Evolutionary conservation across 2,113 vertebrate species (phyloP).

Genomic region (Otocyon megalotis): DNA sequence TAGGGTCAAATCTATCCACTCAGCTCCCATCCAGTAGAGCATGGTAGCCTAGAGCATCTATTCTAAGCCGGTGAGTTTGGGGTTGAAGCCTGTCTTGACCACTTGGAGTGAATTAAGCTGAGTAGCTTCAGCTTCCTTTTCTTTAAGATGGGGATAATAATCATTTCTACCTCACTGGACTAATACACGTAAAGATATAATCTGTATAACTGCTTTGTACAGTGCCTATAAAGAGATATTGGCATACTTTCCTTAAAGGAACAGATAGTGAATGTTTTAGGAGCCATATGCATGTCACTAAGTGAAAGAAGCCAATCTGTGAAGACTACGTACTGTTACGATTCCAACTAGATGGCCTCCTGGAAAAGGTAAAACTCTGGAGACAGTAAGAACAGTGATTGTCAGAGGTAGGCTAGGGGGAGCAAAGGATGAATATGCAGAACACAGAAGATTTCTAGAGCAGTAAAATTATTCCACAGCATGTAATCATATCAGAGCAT

Average conservation of each 20-base stretch:
- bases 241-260: not conserved
- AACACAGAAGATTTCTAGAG: not conserved
- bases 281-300: not conserved
- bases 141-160: not conserved
- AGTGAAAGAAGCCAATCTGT: not conserved
- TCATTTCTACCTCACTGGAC: not conserved
- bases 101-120: not conserved
- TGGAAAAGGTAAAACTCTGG: not conserved
- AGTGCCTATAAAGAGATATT: not conserved
- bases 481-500: not conserved
- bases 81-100: not conserved
- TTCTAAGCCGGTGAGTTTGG: not conserved
- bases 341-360: not conserved
- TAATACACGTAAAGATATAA: not conserved
- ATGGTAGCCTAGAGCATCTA: not conserved
- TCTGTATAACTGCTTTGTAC: not conserved
- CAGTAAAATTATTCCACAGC: not conserved
- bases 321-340: not conserved
- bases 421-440: not conserved
- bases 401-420: not conserved
- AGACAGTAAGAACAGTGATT: not conserved
- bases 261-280: slow-evolving; percentile 2
- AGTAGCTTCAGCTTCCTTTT: not conserved
- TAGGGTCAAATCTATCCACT: not conserved
- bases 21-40: not conserved